Evolutionary conservation across 2,888 invertebrate genomes (phyloP).

Genomic region (Cylindroiulus punctatus): DNA sequence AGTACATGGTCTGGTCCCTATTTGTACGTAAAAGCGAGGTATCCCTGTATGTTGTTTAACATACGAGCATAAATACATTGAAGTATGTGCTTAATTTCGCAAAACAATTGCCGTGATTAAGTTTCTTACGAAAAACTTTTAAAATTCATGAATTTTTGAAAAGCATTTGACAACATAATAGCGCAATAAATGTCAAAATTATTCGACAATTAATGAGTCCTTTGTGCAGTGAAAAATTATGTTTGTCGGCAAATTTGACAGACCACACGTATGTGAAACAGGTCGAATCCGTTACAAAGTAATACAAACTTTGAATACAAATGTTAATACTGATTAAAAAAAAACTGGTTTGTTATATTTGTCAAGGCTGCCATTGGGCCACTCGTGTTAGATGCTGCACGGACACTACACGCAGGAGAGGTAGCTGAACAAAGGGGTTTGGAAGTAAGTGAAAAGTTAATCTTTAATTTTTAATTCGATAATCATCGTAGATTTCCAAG

Average conservation of each 20-base stretch:
- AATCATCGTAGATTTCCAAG: not conserved
- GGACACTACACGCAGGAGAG: constrained; percentile 54
- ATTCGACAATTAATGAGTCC: too few species aligned
- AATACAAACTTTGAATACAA: not conserved
- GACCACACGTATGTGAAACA: not conserved
- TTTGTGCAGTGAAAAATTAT: not conserved
- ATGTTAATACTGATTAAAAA: not conserved
- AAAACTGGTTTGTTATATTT: not conserved
- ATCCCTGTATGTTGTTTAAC: too few species aligned
- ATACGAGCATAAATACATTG: too few species aligned
- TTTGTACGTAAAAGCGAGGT: too few species aligned
- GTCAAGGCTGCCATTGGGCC: constrained; percentile 75
- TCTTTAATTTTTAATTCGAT: not conserved
- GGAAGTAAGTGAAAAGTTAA: constrained; percentile 20
- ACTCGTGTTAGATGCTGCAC: constrained; percentile 69
- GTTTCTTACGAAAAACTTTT: not conserved
- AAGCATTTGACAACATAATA: not conserved
- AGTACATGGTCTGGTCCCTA: too few species aligned
- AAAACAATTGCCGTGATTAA: too few species aligned
- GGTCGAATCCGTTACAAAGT: not conserved
- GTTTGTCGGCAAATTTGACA: not conserved
- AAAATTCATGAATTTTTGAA: not conserved
- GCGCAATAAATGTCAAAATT: not conserved
- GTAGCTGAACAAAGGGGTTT: constrained; percentile 49
- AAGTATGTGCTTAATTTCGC: too few species aligned